Evolutionary conservation across 2,888 invertebrate genomes (phyloP).

Genomic region (Notodonta ziczac): DNA sequence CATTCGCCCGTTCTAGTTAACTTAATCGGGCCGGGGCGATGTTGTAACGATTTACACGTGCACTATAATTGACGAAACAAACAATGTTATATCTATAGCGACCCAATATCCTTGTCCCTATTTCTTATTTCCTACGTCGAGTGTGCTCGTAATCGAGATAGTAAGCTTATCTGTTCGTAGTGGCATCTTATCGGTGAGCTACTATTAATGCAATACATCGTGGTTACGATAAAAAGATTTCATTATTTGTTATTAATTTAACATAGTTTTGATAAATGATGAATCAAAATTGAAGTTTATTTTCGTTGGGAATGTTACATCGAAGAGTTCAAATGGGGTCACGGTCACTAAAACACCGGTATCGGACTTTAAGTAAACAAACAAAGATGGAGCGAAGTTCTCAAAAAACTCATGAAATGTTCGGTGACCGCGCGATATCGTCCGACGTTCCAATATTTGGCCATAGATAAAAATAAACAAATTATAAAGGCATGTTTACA

Average conservation of each 20-base stretch:
- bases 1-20: conserved; percentile 27
- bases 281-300: conserved; percentile 25
- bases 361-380: conserved; percentile 1
- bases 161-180: conserved; percentile 63
- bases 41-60: conserved; percentile 75
- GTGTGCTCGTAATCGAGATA: conserved; percentile 75
- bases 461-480: conserved; percentile 52
- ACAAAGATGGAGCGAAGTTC: not conserved
- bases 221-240: conserved; percentile 57
- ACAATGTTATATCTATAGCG: conserved; percentile 64
- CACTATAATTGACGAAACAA: conserved; percentile 69
- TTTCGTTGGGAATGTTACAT: conserved; percentile 18
- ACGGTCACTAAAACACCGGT: conserved; percentile 1
- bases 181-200: conserved; percentile 70
- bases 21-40: conserved; percentile 38
- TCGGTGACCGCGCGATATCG: conserved; percentile 18
- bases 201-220: conserved; percentile 68
- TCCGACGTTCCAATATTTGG: conserved; percentile 18
- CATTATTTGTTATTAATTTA: conserved; percentile 58
- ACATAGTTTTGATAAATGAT: conserved; percentile 48
- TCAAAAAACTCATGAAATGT: not conserved
- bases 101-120: conserved; percentile 78
- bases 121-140: conserved; percentile 77
- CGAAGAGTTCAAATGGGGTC: conserved; percentile 12
- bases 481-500: conserved; percentile 60